Percentiles rank a stretch among this genome's conserved stretches.
Conservation (phyloP, 1,140 invertebrate genomes). For the Ceratina australensis region DNA sequence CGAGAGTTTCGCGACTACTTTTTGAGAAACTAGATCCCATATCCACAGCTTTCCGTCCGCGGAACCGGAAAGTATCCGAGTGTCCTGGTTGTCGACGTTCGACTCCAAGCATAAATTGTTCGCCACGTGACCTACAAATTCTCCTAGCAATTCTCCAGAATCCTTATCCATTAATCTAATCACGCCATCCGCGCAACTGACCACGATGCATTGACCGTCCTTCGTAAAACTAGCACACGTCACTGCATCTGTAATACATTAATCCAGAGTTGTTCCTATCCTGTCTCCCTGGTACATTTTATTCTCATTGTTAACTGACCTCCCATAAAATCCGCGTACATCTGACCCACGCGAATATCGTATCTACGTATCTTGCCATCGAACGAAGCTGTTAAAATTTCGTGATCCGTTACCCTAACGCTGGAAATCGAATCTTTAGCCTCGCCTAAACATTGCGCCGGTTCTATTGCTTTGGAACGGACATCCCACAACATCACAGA, state of each 20-base stretch:
- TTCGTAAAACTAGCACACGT: slow-evolving; percentile 88
- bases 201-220: slow-evolving; percentile 92
- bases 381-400: slow-evolving; percentile 94
- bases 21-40: slow-evolving; percentile 92
- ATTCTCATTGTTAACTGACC: slow-evolving; percentile 77
- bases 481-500: slow-evolving; percentile 95
- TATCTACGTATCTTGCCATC: slow-evolving; percentile 93
- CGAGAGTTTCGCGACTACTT: slow-evolving; percentile 81
- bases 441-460: slow-evolving; percentile 92
- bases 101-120: slow-evolving; percentile 93
- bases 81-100: slow-evolving; percentile 89
- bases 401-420: slow-evolving; percentile 91
- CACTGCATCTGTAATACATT: slow-evolving; percentile 82
- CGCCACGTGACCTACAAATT: slow-evolving; percentile 89
- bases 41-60: slow-evolving; percentile 90
- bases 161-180: slow-evolving; percentile 94
- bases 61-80: slow-evolving; percentile 92
- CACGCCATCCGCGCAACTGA: slow-evolving; percentile 89
- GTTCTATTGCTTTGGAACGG: slow-evolving; percentile 85
- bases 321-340: slow-evolving; percentile 92
- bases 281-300: background rate
- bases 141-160: slow-evolving; percentile 89
- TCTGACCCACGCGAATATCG: slow-evolving; percentile 92
- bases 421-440: slow-evolving; percentile 96
- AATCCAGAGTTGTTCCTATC: slow-evolving; percentile 20